Evolutionary conservation across 1,140 invertebrate genomes (phyloP).

Genomic region (Pogonomyrmex californicus): DNA sequence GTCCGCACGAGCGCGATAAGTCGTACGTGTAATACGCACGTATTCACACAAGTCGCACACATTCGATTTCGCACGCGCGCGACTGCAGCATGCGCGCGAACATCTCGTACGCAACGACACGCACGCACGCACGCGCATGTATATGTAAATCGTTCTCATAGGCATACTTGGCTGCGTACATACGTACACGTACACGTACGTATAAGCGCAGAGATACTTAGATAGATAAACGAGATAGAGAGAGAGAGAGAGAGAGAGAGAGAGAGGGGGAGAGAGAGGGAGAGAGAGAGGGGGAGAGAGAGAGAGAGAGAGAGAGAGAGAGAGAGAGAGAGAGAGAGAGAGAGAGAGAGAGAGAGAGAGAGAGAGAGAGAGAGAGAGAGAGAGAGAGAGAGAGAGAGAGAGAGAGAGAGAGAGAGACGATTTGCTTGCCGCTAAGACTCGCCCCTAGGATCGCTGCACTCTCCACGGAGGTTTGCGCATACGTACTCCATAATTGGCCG

Average conservation of each 20-base stretch:
- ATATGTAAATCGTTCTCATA: constrained; percentile 12
- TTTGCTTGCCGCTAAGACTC: constrained; percentile 31
- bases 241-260: constrained; percentile 55
- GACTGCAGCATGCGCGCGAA: background rate
- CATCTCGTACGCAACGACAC: constrained; percentile 12
- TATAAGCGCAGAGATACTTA: constrained; percentile 27
- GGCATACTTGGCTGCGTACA: background rate
- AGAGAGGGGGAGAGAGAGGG: too few relatives aligned
- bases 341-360: too few relatives aligned
- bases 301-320: too few relatives aligned
- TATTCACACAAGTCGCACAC: background rate
- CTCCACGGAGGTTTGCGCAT: constrained; percentile 49
- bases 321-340: too few relatives aligned
- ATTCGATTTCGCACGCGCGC: constrained; percentile 37
- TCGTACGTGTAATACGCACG: constrained; percentile 10
- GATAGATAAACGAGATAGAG: constrained; percentile 57
- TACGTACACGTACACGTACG: background rate
- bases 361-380: too few relatives aligned
- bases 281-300: too few relatives aligned
- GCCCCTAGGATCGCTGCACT: constrained; percentile 42
- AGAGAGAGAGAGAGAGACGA: constrained; percentile 29
- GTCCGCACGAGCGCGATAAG: constrained; percentile 22
- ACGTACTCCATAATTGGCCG: constrained; percentile 73
- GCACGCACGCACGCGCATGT: background rate
- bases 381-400: too few relatives aligned